These are phyloP conservation scores for Drosophila borealis DNA, from an alignment of 2,888 invertebrate species.

Conservation along the genomic window DNA sequence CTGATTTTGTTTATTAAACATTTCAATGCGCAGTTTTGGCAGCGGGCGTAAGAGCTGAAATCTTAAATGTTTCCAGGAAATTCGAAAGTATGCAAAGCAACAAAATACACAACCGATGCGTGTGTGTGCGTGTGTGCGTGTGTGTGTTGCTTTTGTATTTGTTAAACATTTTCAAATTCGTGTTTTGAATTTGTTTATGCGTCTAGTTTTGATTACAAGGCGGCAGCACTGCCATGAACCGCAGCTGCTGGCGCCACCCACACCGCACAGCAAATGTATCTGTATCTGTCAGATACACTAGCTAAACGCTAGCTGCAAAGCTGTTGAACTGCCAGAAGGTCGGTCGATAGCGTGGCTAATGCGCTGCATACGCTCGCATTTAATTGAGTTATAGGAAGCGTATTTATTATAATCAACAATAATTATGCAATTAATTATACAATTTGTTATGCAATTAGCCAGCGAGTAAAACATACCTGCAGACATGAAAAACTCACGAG, in stretches of 20 bases:
- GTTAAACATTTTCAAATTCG: constrained; percentile 12
- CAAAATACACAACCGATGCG: constrained; percentile 4
- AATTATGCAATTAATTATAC: constrained; percentile 30
- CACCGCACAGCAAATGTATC: constrained; percentile 42
- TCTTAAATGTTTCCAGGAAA: constrained; percentile 70
- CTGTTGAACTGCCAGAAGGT: constrained; percentile 61
- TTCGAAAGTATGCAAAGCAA: constrained; percentile 48
- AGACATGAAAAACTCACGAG: constrained; percentile 7
- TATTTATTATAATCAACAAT: constrained; percentile 24
- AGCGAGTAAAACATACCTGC: constrained; percentile 8
- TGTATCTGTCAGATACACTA: constrained; percentile 47
- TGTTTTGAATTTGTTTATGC: constrained; percentile 38
- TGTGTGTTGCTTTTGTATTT: constrained; percentile 13
- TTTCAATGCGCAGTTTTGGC: constrained; percentile 35
- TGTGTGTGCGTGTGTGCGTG: constrained; percentile 5
- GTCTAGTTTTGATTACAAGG: constrained; percentile 51
- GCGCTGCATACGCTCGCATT: constrained; percentile 35
- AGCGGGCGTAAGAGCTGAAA: constrained; percentile 29
- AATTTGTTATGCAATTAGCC: constrained; percentile 57
- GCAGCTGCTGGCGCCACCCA: constrained; percentile 55
- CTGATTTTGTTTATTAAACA: constrained; percentile 62
- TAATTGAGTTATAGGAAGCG: constrained; percentile 55
- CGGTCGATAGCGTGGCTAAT: constrained; percentile 44
- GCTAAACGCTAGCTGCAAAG: constrained; percentile 13
- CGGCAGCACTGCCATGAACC: constrained; percentile 53